Evolutionary conservation across 92 coral and sea anemone species (phyloP).

Genomic region (Pocillopora grandis): DNA sequence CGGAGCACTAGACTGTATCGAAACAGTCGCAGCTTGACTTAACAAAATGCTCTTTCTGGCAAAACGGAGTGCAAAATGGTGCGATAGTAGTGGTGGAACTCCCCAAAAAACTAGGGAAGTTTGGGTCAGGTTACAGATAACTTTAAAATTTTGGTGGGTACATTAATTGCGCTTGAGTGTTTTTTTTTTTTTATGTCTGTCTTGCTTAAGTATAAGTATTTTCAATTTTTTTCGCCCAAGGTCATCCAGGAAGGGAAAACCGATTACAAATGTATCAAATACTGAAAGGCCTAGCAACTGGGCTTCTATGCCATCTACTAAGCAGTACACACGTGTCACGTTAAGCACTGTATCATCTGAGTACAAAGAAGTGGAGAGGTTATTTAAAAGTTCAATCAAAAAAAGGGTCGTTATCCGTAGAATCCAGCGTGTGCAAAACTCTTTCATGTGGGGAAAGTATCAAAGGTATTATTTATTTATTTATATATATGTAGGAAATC

Average conservation of each 20-base stretch:
- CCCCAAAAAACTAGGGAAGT: too few relatives aligned
- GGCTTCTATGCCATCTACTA: constrained; percentile 17
- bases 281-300: constrained; percentile 3
- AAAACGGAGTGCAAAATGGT: too few relatives aligned
- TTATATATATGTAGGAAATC: background rate
- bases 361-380: constrained; percentile 42
- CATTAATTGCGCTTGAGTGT: too few relatives aligned
- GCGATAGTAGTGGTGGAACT: too few relatives aligned
- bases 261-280: background rate
- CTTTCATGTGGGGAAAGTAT: constrained; percentile 72
- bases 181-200: too few relatives aligned
- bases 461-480: constrained; percentile 36
- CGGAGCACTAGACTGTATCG: too few relatives aligned
- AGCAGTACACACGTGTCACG: constrained; percentile 21
- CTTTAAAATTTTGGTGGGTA: too few relatives aligned
- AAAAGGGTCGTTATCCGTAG: constrained; percentile 14
- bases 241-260: background rate
- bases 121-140: too few relatives aligned
- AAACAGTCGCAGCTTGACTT: too few relatives aligned
- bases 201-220: too few relatives aligned
- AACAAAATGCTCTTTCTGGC: too few relatives aligned
- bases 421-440: constrained; percentile 71
- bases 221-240: background rate
- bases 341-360: constrained; percentile 26
- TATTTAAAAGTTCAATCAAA: constrained; percentile 34